phyloP scores from a whole-genome alignment of 2,113 vertebrate species.

The Calyptommatus sinebrachiatus region DNA sequence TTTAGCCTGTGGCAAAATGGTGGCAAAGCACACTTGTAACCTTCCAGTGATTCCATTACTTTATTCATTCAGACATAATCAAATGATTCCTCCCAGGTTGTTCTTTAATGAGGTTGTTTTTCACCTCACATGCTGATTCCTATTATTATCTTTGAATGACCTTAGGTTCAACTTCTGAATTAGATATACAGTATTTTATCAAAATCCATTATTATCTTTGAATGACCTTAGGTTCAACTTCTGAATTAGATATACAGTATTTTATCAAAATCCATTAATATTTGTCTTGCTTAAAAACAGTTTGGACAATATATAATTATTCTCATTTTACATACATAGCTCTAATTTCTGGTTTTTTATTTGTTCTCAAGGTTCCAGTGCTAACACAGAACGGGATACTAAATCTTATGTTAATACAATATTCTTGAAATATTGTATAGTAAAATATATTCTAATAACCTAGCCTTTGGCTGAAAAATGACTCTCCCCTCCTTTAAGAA shows the following conservation, averaged over 20 bases:
- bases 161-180: not conserved
- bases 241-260: not conserved
- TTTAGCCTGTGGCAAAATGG: conserved; percentile 8
- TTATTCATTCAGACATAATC: conserved; percentile 15
- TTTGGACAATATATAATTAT: conserved; percentile 1
- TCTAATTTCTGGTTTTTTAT: not conserved
- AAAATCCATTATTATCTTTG: not conserved
- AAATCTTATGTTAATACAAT: not conserved
- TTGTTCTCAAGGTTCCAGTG: not conserved
- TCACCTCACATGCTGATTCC: not conserved
- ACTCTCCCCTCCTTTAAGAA: too few relatives aligned
- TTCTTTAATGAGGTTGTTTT: conserved; percentile 2
- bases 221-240: not conserved
- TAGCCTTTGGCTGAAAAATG: too few relatives aligned
- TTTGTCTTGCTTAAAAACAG: not conserved
- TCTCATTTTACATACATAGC: conserved; percentile 1
- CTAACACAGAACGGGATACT: not conserved
- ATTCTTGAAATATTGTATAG: not conserved
- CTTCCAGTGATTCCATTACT: not conserved
- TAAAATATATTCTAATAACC: too few relatives aligned
- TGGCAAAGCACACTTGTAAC: not conserved
- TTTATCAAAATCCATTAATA: not conserved
- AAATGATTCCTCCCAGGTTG: conserved; percentile 1
- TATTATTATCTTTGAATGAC: not conserved
- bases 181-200: not conserved